These are phyloP conservation scores for Xiphydria camelus DNA, from an alignment of 2,888 invertebrate species.

Conservation along the genomic window DNA sequence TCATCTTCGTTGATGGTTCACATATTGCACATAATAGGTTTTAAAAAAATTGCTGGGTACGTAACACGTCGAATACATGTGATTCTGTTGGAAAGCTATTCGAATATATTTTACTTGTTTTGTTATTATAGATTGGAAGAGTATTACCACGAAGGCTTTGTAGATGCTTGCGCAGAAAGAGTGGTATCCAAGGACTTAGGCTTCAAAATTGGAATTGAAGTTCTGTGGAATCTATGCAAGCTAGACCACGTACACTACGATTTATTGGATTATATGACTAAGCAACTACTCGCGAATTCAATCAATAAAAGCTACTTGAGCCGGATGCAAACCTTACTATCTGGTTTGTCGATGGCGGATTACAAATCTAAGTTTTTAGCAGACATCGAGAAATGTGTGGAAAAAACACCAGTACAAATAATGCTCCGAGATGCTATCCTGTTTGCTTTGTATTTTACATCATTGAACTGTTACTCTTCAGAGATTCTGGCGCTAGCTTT, in stretches of 20 bases:
- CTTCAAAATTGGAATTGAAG: slow-evolving; percentile 16
- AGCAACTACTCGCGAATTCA: slow-evolving; percentile 54
- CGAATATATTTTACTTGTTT: no score
- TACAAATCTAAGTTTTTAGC: slow-evolving; percentile 66
- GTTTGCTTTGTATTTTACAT: slow-evolving; percentile 63
- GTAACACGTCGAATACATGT: no score
- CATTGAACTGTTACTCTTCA: slow-evolving; percentile 64
- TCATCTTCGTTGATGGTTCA: no score
- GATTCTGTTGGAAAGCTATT: no score
- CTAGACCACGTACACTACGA: slow-evolving; percentile 54
- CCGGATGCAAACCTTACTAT: slow-evolving; percentile 61
- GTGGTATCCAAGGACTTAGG: slow-evolving; percentile 28
- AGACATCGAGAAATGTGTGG: slow-evolving; percentile 58
- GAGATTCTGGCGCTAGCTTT: slow-evolving; percentile 62
- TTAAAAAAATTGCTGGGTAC: no score
- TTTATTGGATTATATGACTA: slow-evolving; percentile 64
- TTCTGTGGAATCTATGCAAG: slow-evolving; percentile 15
- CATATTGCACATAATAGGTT: no score
- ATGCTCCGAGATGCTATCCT: slow-evolving; percentile 42
- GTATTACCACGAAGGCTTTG: slow-evolving; percentile 67
- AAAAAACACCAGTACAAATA: no score
- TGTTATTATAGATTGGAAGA: slow-evolving; percentile 59
- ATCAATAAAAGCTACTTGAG: no score
- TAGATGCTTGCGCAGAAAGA: slow-evolving; percentile 62
- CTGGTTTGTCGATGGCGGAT: slow-evolving; percentile 64